Evolutionary conservation across 2,797 vertebrate species (phyloP).

Genomic region (Coreius guichenoti): DNA sequence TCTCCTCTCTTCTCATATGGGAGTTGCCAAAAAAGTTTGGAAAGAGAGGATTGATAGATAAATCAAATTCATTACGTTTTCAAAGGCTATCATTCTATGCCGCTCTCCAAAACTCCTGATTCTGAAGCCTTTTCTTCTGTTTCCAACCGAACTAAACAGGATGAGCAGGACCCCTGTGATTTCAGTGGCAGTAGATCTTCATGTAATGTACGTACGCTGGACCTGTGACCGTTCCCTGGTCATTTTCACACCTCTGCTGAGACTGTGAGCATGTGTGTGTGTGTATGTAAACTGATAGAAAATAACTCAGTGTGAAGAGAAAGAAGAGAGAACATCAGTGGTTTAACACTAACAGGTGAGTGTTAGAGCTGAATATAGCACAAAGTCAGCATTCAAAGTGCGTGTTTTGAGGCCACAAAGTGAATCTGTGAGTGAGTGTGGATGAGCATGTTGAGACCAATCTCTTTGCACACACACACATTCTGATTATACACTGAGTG

Average conservation of each 20-base stretch:
- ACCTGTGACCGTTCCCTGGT: slow-evolving; percentile 26
- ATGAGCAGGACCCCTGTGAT: background rate
- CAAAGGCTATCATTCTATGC: background rate
- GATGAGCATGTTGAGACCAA: slow-evolving; percentile 45
- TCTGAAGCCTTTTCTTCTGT: slow-evolving; percentile 1
- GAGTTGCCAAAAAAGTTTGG: slow-evolving; percentile 18
- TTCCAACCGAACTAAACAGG: background rate
- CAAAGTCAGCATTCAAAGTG: slow-evolving; percentile 47
- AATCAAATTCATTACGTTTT: slow-evolving; percentile 17
- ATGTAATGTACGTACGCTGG: slow-evolving; percentile 15
- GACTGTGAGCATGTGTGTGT: slow-evolving; percentile 40
- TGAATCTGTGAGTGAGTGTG: slow-evolving; percentile 27
- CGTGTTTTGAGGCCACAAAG: slow-evolving; percentile 56
- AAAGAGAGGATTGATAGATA: slow-evolving; percentile 6
- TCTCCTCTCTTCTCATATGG: slow-evolving; percentile 35
- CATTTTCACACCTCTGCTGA: slow-evolving; percentile 19
- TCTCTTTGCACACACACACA: slow-evolving; percentile 12
- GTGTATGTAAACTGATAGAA: slow-evolving; percentile 7
- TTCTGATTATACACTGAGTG: background rate
- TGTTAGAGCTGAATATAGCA: slow-evolving; percentile 41
- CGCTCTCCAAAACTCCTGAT: background rate
- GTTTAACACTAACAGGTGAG: slow-evolving; percentile 32
- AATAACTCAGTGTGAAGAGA: slow-evolving; percentile 5
- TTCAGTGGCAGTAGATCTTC: background rate
- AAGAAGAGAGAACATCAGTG: slow-evolving; percentile 20